A percentile compares a stretch with the other conserved stretches of the same genome.
Conservation (phyloP, 2,888 invertebrate species). For the Spodoptera exigua region DNA sequence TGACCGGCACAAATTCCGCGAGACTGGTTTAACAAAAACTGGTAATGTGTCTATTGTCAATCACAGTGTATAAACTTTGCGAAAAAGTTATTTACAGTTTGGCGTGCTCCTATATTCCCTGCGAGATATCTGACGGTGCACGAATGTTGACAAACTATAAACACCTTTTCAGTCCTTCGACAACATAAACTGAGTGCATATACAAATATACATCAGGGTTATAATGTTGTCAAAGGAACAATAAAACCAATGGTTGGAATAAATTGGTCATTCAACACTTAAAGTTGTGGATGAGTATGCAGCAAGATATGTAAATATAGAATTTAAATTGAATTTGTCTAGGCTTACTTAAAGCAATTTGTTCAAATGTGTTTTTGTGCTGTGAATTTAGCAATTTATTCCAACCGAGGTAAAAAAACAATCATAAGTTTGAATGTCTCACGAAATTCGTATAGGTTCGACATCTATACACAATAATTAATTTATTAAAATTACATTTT, state of each 20-base stretch:
- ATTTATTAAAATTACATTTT: conserved; percentile 26
- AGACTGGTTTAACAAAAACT: conserved; percentile 5
- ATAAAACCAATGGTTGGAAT: too few species aligned
- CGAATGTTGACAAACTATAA: conserved; percentile 1
- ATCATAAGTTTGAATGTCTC: conserved; percentile 16
- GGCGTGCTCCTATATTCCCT: background rate
- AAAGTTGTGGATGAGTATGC: too few species aligned
- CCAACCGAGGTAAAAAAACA: conserved; percentile 1
- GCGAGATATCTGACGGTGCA: too few species aligned
- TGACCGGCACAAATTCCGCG: conserved; percentile 46
- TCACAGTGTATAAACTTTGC: conserved; percentile 17
- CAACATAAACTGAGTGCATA: too few species aligned
- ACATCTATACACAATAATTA: conserved; percentile 47
- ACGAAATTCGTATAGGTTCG: conserved; percentile 43
- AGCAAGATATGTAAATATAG: too few species aligned
- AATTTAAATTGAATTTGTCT: too few species aligned
- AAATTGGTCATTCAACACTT: too few species aligned
- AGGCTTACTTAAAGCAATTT: background rate
- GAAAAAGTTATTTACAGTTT: conserved; percentile 2
- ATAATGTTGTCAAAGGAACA: too few species aligned
- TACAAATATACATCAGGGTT: too few species aligned
- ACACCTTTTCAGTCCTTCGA: background rate
- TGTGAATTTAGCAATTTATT: conserved; percentile 1
- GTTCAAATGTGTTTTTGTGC: background rate
- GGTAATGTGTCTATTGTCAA: conserved; percentile 32